Conservation (phyloP, 2,888 invertebrate genomes). For the Philhelius pedissequus region DNA sequence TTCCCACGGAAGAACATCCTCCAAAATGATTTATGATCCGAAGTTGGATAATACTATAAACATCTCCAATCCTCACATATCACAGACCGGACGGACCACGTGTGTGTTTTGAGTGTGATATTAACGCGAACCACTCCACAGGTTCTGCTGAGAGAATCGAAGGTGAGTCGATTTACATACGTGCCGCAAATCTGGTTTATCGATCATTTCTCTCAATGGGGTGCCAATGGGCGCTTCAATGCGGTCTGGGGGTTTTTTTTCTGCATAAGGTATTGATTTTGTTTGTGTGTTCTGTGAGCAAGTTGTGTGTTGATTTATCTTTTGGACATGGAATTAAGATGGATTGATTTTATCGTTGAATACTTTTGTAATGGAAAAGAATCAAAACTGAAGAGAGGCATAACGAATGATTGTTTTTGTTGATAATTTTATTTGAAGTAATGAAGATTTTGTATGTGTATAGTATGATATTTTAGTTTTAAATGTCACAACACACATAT, state of each 20-base stretch:
- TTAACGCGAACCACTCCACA: conserved; percentile 56
- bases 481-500: no score
- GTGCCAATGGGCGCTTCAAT: conserved; percentile 68
- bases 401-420: neutral
- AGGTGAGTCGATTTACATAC: conserved; percentile 66
- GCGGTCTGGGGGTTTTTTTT: neutral
- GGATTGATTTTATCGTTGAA: conserved; percentile 55
- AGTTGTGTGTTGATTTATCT: conserved; percentile 63
- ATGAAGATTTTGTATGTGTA: no score
- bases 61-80: neutral
- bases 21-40: conserved; percentile 41
- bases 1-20: conserved; percentile 39
- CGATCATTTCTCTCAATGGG: conserved; percentile 72
- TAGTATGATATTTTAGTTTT: no score
- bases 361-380: conserved; percentile 51
- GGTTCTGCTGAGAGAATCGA: conserved; percentile 46
- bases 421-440: conserved; percentile 50
- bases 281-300: neutral
- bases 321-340: conserved; percentile 58
- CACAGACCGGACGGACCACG: neutral
- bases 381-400: neutral
- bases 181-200: conserved; percentile 71
- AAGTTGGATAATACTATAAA: conserved; percentile 16
- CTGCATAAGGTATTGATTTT: neutral
- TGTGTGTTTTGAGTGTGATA: conserved; percentile 57